Evolutionary conservation across 2,888 invertebrate genomes (phyloP), one percentile per base, ranked within the genome.

Genomic region (Dasypogon diadema): DNA sequence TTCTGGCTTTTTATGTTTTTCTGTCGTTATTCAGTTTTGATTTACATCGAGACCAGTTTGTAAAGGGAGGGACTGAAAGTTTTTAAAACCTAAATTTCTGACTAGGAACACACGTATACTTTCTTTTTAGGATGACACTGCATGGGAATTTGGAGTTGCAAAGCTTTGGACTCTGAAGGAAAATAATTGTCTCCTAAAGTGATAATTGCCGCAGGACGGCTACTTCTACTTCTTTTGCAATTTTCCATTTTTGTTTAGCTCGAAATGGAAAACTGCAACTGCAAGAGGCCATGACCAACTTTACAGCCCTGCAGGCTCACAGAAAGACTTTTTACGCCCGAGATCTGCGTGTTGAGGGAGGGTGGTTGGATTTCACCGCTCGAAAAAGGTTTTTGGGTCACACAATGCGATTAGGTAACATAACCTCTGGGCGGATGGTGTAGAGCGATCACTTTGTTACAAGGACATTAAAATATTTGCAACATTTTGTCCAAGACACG

Each of bases 241-340:
- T 60, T 60, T 60, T 60, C 37, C 37, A 21, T 37, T 30, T 60
- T 60, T 60, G 34, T 21, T 60, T 60, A 26, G 34, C 12, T 10
- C 4, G 18, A 18, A 30, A 37, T 18, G 37, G 37, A 60, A 60
- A 60, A 60, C 30, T 60, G 60, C 18, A 60, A 10, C 18, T 37
- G n/a, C n/a, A 60, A 34, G 60, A 37, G 10, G 18, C 60, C 60
- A 18, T 60, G 60, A 60, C 60, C 60, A 60, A 60, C 60, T 60
- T 60, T 14, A 16, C 6, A 58, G 30, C n/a, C 16, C 18, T 37
- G 12, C 60, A 60, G 26, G 1, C 2, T 30, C 34, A 24, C 6
- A 1, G 34, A 58, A 58, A 37, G 18, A 60, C 12, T 10, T 51
- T 18, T 37, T 18, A 37, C 30, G 34, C 16, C 56, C 56, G 30